Evolutionary conservation across 2,797 vertebrate species (phyloP), one percentile per base, ranked within the genome.

Genomic region (Mormyrus proboscirostris): DNA sequence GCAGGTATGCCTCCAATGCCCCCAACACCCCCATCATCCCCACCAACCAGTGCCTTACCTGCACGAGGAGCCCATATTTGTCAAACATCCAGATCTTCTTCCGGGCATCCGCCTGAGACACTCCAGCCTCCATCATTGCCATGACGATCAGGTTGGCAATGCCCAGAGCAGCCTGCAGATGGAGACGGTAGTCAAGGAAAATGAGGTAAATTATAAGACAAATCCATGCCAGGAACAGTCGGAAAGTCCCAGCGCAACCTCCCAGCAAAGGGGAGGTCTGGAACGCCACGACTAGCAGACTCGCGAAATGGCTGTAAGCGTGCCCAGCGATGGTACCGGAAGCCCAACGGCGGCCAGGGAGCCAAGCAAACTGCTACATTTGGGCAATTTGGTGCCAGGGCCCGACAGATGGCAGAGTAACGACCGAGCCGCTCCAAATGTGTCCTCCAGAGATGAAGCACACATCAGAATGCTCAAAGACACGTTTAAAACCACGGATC

Each of bases 121-220:
- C 91, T 0, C 98, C 98, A 0, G 10, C 89, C 90, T 99, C 98
- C 94, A 96, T 93, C 98, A 99, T 98, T 0, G 98, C 96, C 98
- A 99, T 98, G 2, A 98, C 97, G 9, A 99, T 99, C 82, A 99
- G 97, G 93, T 97, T 98, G 0, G 98, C 98, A 49, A 99, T 99
- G 16, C 98, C 98, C 90, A 99, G 96, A 73, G 98, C 98, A 0
- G 98, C 98, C 98, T 99, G 88, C 6, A 16, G 86, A 88, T 25
- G 83, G 65, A 25, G 10, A 90, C 41, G n/a, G 76, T 44, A 57
- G 38, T 16, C 44, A 19, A 47, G 51, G 29, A 38, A 53, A 53
- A 55, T 29, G 47, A 5, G 47, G 41, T 47, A 82, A 22, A 82
- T 79, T 44, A 73, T 16, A 79, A 79, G n/a, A 82, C 8, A 10